Percentiles rank a stretch among this genome's conserved stretches.
Evolutionary conservation across 1,140 invertebrate species (phyloP).

Genomic region (Bombus confusus): DNA sequence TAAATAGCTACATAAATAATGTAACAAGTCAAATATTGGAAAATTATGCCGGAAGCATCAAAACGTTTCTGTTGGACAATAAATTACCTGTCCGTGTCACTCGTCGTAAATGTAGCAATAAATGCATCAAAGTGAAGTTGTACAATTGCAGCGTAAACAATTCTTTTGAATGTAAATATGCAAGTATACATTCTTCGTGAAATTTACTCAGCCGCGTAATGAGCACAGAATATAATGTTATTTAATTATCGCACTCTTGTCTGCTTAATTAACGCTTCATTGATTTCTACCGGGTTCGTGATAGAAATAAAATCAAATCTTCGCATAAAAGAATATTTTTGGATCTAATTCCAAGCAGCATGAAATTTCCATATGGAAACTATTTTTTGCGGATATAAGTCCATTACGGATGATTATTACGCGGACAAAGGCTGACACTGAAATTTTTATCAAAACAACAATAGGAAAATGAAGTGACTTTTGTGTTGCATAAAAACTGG

Average conservation of each 20-base stretch:
- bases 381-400: background rate
- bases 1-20: background rate
- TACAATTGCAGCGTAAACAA: background rate
- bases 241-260: background rate
- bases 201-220: background rate
- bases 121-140: background rate
- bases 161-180: background rate
- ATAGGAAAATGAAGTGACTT: background rate
- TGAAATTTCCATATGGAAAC: too few species aligned
- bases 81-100: background rate
- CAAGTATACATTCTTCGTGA: background rate
- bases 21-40: background rate
- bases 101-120: background rate
- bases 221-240: background rate
- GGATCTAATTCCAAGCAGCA: rapidly evolving
- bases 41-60: background rate
- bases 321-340: background rate
- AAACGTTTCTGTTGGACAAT: background rate
- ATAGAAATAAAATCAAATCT: background rate
- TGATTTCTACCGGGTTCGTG: background rate
- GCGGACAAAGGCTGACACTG: too few species aligned
- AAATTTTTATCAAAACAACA: background rate
- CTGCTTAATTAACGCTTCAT: background rate
- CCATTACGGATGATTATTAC: too few species aligned
- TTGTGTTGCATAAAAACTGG: background rate